These are phyloP conservation scores for Sinhomidia bicolor DNA, from an alignment of 2,888 invertebrate species.

Conservation along the genomic window DNA sequence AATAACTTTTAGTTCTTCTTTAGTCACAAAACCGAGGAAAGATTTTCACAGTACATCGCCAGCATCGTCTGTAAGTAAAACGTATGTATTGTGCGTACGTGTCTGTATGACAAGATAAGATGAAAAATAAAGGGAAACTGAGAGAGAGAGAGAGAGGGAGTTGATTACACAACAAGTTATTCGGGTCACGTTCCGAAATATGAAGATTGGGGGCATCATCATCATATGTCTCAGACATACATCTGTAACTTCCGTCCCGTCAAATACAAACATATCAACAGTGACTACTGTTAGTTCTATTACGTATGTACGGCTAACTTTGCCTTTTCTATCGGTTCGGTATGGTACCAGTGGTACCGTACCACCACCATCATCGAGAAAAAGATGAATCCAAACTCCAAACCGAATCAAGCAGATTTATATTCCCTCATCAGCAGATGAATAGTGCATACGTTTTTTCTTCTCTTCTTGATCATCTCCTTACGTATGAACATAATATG, in stretches of 20 bases:
- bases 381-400: conserved; percentile 42
- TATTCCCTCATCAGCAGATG: neutral
- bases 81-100: conserved; percentile 38
- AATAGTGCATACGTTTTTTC: neutral
- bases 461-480: neutral
- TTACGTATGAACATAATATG: neutral
- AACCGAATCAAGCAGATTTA: conserved; percentile 8
- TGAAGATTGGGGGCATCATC: conserved; percentile 78
- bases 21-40: conserved; percentile 30
- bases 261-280: conserved; percentile 78
- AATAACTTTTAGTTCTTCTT: conserved; percentile 10
- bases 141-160: conserved; percentile 44
- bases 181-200: conserved; percentile 79
- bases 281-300: conserved; percentile 10
- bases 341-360: neutral
- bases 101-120: conserved; percentile 45
- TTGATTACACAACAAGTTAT: conserved; percentile 68
- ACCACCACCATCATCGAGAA: neutral
- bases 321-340: neutral
- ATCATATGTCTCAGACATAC: conserved; percentile 69
- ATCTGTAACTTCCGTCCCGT: conserved; percentile 79
- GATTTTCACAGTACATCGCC: conserved; percentile 49
- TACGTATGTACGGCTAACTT: no score
- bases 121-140: neutral
- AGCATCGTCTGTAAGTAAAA: neutral